phyloP scores from a whole-genome alignment of 2,888 invertebrate species.

The Elgonia sp. region DNA sequence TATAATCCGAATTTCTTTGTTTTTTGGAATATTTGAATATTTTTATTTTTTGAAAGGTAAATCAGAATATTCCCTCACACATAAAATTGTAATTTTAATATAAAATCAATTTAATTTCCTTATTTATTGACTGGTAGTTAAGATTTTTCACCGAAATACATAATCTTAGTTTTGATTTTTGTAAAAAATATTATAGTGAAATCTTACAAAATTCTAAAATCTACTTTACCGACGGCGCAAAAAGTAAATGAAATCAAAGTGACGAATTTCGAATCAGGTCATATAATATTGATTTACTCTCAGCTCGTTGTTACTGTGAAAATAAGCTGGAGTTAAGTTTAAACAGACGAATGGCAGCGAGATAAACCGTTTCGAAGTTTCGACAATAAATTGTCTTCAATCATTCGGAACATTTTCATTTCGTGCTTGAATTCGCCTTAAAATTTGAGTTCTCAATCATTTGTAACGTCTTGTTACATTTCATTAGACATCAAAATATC shows the following conservation, averaged over 20 bases:
- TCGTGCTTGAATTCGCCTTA: constrained; percentile 58
- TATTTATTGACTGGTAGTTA: no score
- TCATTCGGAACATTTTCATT: constrained; percentile 64
- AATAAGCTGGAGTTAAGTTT: constrained; percentile 44
- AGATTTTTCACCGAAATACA: no score
- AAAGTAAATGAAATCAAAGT: constrained; percentile 11
- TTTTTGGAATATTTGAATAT: no score
- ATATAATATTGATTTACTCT: constrained; percentile 60
- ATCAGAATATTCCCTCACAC: no score
- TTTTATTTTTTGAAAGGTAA: no score
- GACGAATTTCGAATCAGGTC: constrained; percentile 46
- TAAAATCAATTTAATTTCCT: no score
- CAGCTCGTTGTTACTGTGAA: constrained; percentile 19
- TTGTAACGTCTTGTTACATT: constrained; percentile 31
- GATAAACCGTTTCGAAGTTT: constrained; percentile 15
- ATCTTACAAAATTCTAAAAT: no score
- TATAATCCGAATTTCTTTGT: no score
- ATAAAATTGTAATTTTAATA: no score
- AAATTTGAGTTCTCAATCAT: constrained; percentile 54
- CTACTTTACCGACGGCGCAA: constrained; percentile 33
- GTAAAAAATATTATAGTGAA: no score
- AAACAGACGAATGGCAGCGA: constrained; percentile 51
- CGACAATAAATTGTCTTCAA: constrained; percentile 33
- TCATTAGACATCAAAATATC: constrained; percentile 3
- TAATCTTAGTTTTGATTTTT: no score